Evolutionary conservation across 2,797 vertebrate genomes (phyloP).

Genomic region (Loris lydekkerianus): DNA sequence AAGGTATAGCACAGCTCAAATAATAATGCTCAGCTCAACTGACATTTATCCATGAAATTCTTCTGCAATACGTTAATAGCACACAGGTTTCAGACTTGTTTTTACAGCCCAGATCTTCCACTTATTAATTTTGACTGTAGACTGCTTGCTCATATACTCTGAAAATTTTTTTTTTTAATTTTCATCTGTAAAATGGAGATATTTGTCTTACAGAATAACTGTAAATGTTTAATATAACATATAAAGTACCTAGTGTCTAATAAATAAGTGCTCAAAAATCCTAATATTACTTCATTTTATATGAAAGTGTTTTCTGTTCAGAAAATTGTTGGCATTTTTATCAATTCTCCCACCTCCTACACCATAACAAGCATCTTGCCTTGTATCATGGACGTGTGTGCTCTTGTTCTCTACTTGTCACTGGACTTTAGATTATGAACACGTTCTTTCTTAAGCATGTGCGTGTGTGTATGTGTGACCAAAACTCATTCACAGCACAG

Average conservation of each 20-base stretch:
- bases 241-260: neutral
- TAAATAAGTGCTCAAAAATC: neutral
- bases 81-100: neutral
- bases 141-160: neutral
- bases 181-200: neutral
- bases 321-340: conserved; percentile 7
- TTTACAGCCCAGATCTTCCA: neutral
- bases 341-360: neutral
- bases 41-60: neutral
- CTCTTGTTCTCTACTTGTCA: neutral
- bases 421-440: neutral
- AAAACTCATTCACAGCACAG: conserved; percentile 16
- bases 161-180: neutral
- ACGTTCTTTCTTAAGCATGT: neutral
- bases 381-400: neutral
- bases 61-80: neutral
- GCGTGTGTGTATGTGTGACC: neutral
- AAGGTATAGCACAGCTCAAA: neutral
- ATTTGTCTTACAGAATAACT: conserved; percentile 30
- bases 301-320: neutral
- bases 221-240: neutral
- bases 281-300: neutral
- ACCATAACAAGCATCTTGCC: neutral
- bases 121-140: conserved; percentile 19
- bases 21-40: neutral